These are phyloP conservation scores for Cyprinodon brontotheroides DNA, from an alignment of 2,113 vertebrate species.

Conservation along the genomic window DNA sequence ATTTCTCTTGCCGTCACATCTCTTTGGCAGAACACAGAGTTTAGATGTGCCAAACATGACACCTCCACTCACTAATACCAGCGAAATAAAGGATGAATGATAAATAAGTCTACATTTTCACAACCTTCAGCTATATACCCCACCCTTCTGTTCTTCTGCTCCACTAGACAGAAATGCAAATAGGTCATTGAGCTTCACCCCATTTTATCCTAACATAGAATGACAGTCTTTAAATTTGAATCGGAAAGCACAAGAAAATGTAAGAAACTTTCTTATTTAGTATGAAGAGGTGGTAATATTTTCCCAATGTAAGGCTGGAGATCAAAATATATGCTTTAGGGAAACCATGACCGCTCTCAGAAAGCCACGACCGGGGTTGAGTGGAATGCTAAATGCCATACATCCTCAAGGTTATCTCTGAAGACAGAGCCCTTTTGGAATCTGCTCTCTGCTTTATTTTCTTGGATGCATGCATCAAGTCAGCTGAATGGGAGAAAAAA, in stretches of 20 bases:
- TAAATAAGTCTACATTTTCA: conserved; percentile 69
- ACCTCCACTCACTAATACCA: conserved; percentile 69
- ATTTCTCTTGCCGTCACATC: conserved; percentile 76
- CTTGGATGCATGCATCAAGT: conserved; percentile 79
- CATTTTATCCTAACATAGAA: conserved; percentile 70
- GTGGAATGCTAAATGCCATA: conserved; percentile 78
- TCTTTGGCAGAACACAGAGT: conserved; percentile 72
- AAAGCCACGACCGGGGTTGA: conserved; percentile 72
- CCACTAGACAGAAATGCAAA: conserved; percentile 76
- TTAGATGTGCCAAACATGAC: conserved; percentile 72
- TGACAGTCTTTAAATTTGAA: conserved; percentile 76
- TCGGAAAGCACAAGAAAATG: conserved; percentile 39
- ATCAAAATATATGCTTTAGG: conserved; percentile 76
- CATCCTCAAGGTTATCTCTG: conserved; percentile 82
- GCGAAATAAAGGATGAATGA: conserved; percentile 72
- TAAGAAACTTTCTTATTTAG: conserved; percentile 67
- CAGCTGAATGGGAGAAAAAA: conserved; percentile 48
- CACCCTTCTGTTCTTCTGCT: conserved; percentile 46
- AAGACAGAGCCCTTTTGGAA: conserved; percentile 76
- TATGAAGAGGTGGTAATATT: conserved; percentile 75
- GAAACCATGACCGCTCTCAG: conserved; percentile 72
- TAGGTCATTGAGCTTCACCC: conserved; percentile 73
- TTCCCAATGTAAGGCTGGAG: conserved; percentile 52
- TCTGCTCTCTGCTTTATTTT: conserved; percentile 73
- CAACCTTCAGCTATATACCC: conserved; percentile 42